Percentiles rank a stretch among this genome's conserved stretches.
These are phyloP conservation scores for Drosophila mimica DNA, from an alignment of 2,888 invertebrate species.

Conservation along the genomic window DNA sequence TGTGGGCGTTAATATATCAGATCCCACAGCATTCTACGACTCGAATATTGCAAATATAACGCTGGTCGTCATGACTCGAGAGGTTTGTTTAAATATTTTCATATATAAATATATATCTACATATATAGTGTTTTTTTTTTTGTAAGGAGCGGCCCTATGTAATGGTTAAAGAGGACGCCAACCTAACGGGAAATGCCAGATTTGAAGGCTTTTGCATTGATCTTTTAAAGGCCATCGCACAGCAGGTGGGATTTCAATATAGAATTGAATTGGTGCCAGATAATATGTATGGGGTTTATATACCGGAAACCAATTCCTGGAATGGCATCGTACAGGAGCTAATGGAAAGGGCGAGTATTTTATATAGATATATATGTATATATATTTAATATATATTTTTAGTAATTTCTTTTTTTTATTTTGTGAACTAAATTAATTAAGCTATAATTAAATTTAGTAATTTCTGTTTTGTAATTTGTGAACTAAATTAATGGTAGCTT, in stretches of 20 bases:
- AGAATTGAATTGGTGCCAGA: slow-evolving; percentile 93
- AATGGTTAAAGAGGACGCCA: slow-evolving; percentile 94
- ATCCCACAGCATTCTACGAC: slow-evolving; percentile 93
- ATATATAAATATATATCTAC: neutral
- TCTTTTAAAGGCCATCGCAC: slow-evolving; percentile 92
- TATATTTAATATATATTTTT: neutral
- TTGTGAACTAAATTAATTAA: neutral
- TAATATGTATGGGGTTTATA: slow-evolving; percentile 94
- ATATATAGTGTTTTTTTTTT: slow-evolving; percentile 29
- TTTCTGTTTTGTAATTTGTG: neutral
- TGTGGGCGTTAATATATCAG: slow-evolving; percentile 92
- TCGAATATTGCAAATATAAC: slow-evolving; percentile 94
- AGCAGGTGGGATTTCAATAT: slow-evolving; percentile 95
- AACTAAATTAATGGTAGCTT: neutral
- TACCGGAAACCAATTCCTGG: slow-evolving; percentile 95
- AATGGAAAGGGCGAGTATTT: slow-evolving; percentile 90
- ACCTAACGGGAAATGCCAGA: slow-evolving; percentile 93
- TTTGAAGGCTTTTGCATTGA: slow-evolving; percentile 97
- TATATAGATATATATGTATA: neutral
- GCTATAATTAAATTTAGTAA: neutral
- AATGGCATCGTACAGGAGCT: slow-evolving; percentile 95
- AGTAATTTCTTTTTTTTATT: neutral
- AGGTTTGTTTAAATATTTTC: slow-evolving; percentile 87
- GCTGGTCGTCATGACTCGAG: slow-evolving; percentile 94
- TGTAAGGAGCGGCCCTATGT: slow-evolving; percentile 96